Evolutionary conservation across 1,140 invertebrate genomes (phyloP).

Genomic region (Drosophila sp.): DNA sequence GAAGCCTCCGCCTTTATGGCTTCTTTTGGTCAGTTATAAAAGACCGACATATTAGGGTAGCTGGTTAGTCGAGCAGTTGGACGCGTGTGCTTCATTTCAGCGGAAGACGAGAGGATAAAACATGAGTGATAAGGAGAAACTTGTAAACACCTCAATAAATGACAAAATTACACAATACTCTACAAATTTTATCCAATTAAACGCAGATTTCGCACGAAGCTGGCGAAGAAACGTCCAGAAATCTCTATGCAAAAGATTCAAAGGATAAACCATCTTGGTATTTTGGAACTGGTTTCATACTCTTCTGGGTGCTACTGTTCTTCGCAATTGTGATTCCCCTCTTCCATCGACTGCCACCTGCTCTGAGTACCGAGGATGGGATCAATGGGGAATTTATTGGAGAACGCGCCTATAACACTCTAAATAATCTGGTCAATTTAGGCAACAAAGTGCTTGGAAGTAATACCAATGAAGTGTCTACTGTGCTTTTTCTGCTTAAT

Average conservation of each 20-base stretch:
- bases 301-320: slow-evolving; percentile 62
- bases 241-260: background rate
- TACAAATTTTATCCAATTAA: background rate
- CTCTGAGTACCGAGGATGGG: slow-evolving; percentile 44
- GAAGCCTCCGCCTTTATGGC: slow-evolving; percentile 14
- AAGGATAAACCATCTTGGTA: background rate
- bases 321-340: slow-evolving; percentile 65
- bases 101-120: background rate
- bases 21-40: slow-evolving; percentile 12
- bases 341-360: slow-evolving; percentile 56
- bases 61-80: slow-evolving; percentile 10
- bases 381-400: slow-evolving; percentile 55
- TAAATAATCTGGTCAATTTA: slow-evolving; percentile 88
- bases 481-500: slow-evolving; percentile 86
- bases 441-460: slow-evolving; percentile 88
- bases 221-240: background rate
- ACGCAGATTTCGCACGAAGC: slow-evolving; percentile 10
- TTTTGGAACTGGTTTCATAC: slow-evolving; percentile 33
- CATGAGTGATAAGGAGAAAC: slow-evolving; percentile 29
- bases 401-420: slow-evolving; percentile 76
- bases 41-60: background rate
- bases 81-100: slow-evolving; percentile 2
- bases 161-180: background rate
- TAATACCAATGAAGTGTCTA: slow-evolving; percentile 87
- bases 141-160: background rate